Evolutionary conservation across 2,113 vertebrate species (phyloP), one percentile per base, ranked within the genome.

Genomic region (Chinchilla lanigera): DNA sequence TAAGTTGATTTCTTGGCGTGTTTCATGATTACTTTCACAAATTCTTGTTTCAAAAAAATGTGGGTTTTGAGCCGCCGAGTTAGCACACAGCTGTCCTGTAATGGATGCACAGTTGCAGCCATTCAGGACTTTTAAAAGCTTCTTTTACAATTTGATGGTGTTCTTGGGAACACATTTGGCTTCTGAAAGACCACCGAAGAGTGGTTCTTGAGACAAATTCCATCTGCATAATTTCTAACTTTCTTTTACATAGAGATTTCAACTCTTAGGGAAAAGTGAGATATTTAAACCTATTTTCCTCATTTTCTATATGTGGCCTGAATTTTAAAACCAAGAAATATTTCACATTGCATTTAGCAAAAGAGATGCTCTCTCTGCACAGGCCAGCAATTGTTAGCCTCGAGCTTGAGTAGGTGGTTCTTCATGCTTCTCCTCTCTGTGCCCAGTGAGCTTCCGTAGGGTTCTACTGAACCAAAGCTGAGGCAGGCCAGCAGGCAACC

Each of bases 241-340:
- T 92, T 75, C 44, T 41, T 52, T 90, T 77, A 35, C 77, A 38
- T 71, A 77, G 33, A 67, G 54, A 95, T 90, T 84, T 75, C 75
- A 88, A n/a, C 84, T 77, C 60, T 85, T 71, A 3, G 60, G 35
- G 10, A 67, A 80, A 56, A 91, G 28, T 56, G 54, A 52, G 56
- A 26, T 56, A 61, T 69, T 38, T 52, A 83, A 54, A 56, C 38
- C 0, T 38, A 3, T 63, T n/a, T 69, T 78, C 65, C 92, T 86
- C 41, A 73, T 92, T 63, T 54, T 77, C 52, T 65, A 12, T 3
- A 0, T 67, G 52, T 24, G 14, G 50, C 54, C 65, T 84, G 50
- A 92, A 87, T 92, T 88, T 94, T 82, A 61, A 89, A 96, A 30
- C 67, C 54, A 17, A 44, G 30, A 61, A 86, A 26, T 60, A 52